Percentiles rank a stretch among this genome's conserved stretches.
phyloP scores from a whole-genome alignment of 2,113 vertebrate genomes.

The Bucco capensis region DNA sequence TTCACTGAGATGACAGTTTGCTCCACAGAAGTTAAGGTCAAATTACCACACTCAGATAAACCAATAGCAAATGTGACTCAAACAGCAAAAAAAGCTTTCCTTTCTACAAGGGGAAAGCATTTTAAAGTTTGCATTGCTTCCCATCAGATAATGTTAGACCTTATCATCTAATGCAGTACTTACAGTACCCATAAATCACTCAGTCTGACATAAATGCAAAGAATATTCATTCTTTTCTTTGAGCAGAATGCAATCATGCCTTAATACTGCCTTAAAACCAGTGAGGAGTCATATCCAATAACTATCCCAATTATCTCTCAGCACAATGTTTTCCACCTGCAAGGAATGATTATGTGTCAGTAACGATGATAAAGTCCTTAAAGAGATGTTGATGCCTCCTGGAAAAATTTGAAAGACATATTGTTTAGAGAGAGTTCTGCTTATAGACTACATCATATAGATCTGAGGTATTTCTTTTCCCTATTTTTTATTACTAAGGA shows the following conservation, averaged over 20 bases:
- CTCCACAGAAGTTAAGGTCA: not conserved
- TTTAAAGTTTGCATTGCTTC: slow-evolving; percentile 35
- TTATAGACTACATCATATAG: slow-evolving; percentile 12
- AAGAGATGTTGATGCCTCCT: slow-evolving; percentile 60
- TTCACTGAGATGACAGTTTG: not conserved
- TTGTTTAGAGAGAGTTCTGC: slow-evolving; percentile 45
- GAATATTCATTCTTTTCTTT: slow-evolving; percentile 66
- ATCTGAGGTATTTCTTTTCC: slow-evolving; percentile 43
- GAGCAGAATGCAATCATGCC: slow-evolving; percentile 63
- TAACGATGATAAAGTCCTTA: slow-evolving; percentile 64
- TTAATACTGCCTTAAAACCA: slow-evolving; percentile 63
- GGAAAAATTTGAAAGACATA: slow-evolving; percentile 43
- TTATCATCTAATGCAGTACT: slow-evolving; percentile 45
- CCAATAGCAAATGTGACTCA: not conserved
- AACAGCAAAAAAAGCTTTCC: not conserved
- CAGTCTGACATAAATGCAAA: slow-evolving; percentile 62
- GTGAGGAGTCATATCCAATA: slow-evolving; percentile 70
- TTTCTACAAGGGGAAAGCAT: not conserved
- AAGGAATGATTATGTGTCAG: slow-evolving; percentile 66
- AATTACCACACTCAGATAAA: slow-evolving; percentile 14
- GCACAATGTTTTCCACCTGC: slow-evolving; percentile 70
- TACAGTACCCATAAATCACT: slow-evolving; percentile 65
- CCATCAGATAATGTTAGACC: slow-evolving; percentile 34
- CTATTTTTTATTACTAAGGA: slow-evolving; percentile 60
- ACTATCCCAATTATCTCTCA: slow-evolving; percentile 70